Base-by-base conservation (phyloP, 2,797 vertebrate species). In the Karalla daura region DNA sequence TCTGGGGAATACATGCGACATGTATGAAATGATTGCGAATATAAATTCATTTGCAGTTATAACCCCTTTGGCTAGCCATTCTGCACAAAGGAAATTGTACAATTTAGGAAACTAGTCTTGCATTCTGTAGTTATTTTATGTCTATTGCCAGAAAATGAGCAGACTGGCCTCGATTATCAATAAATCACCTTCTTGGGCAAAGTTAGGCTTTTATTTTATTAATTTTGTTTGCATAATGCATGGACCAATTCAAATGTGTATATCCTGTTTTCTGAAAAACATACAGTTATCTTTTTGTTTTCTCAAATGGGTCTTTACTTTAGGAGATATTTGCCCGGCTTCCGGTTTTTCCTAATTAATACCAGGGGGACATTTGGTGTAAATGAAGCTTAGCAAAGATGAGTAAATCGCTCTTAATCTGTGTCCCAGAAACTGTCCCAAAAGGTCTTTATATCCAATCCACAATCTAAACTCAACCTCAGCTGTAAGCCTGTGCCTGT, bases 391-490 rank as follows among this genome's bases (percentile, higher is more conserved):
- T 54, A 50, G 56, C 63, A 84, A 74, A 76, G 80, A 87, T 66
- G 47, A 76, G 63, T 66, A 77, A 86, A 86, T 78, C 64, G 5
- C 74, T 71, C 51, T 84, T 85, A 88, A 88, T 84, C 81, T 85
- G 67, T 75, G 77, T 50, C 79, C 78, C 56, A 86, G 76, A 87
- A 86, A 86, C 71, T 18, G 55, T 70, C 53, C 75, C 60, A 55
- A 84, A 69, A 74, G 54, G 33, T 71, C 80, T 76, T 78, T 41
- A 69, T 74, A 70, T 74, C 62, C 44, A 68, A 70, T 77, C 62
- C 49, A 56, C 54, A 44, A 81, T 75, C 61, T 74, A 43, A 73
- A 69, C 20, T 63, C 51, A 30, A 51, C 24, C 32, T 41, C 30
- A 58, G 17, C 24, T 55, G 28, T 62, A 62, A 75, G 55, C 56